Evolutionary conservation across 2,797 vertebrate species (phyloP).

Genomic region (Darevskia mixta): DNA sequence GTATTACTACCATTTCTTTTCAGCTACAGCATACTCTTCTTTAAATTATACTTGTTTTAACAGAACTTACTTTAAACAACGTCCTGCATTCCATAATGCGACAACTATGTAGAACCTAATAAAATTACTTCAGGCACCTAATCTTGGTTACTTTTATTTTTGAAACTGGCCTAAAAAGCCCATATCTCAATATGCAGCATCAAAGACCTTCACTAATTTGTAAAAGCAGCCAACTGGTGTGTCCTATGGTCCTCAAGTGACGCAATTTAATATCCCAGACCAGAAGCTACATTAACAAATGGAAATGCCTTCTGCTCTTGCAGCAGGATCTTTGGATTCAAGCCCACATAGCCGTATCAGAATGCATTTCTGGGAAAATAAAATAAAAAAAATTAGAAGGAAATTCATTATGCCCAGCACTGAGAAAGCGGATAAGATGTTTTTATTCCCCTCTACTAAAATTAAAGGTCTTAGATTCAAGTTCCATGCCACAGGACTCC

Average conservation of each 20-base stretch:
- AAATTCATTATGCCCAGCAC: not conserved
- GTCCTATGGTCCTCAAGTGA: not conserved
- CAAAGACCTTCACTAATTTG: not conserved
- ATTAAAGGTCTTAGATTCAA: not conserved
- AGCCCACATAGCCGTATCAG: not conserved
- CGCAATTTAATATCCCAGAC: not conserved
- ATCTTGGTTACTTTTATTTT: not conserved
- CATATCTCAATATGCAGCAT: not conserved
- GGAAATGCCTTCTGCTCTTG: too few relatives aligned
- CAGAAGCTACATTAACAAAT: too few relatives aligned
- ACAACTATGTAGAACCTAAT: not conserved
- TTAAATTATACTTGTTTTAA: not conserved
- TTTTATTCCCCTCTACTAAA: too few relatives aligned
- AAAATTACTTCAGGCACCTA: not conserved
- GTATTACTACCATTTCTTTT: not conserved
- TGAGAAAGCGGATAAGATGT: not conserved
- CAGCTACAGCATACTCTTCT: not conserved
- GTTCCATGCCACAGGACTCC: too few relatives aligned
- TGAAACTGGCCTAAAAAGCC: not conserved
- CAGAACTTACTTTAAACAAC: not conserved
- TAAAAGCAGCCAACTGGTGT: not conserved
- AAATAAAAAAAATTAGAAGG: not conserved
- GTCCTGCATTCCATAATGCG: not conserved
- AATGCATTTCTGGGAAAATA: not conserved
- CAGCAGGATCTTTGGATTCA: too few relatives aligned